phyloP scores from a whole-genome alignment of 2,113 vertebrate species.

The Azemiops feae region DNA sequence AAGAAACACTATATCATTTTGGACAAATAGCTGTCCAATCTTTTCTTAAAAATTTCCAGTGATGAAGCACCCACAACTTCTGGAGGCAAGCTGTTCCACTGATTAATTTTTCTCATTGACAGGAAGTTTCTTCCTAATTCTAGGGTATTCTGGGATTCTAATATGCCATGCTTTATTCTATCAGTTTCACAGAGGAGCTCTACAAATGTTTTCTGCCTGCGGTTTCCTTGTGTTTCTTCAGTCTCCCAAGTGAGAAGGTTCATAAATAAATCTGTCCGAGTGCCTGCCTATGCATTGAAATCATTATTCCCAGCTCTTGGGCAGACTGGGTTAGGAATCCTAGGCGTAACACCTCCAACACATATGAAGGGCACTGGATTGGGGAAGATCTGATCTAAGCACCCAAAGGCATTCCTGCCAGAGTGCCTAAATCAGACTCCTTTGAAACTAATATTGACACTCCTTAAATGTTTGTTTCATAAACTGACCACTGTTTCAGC shows the following conservation, averaged over 20 bases:
- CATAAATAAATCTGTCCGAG: background rate
- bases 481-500: background rate
- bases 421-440: background rate
- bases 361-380: background rate
- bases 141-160: too few species aligned
- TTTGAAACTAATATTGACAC: background rate
- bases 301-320: background rate
- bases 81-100: too few species aligned
- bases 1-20: too few species aligned
- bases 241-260: background rate
- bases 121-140: too few species aligned
- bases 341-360: background rate
- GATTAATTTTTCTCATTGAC: too few species aligned
- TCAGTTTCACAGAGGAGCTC: background rate
- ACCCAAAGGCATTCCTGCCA: background rate
- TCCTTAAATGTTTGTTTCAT: background rate
- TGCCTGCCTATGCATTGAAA: background rate
- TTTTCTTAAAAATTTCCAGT: too few species aligned
- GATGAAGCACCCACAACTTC: too few species aligned
- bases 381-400: background rate
- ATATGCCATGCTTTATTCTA: background rate
- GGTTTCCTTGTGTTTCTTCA: background rate
- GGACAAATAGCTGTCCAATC: too few species aligned
- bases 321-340: background rate
- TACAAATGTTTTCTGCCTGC: background rate